Evolutionary conservation across 2,888 invertebrate genomes (phyloP), one percentile per base, ranked within the genome.

Genomic region (Xanthorhoe designata): DNA sequence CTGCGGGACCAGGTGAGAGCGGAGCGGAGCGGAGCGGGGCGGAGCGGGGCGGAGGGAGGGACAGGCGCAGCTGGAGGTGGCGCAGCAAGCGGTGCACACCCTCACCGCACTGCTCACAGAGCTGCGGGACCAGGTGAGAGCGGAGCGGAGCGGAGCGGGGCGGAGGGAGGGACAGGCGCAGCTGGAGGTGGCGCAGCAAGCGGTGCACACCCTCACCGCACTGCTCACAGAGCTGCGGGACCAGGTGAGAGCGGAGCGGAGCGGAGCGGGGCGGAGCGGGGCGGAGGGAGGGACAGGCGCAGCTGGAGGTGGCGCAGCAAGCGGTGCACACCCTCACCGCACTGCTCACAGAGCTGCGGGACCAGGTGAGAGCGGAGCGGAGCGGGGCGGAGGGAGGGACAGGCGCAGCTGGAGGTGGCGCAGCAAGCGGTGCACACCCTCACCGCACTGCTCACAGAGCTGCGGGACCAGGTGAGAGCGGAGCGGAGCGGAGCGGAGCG

Each of bases 401-500:
- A 98, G 35, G 35, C 3, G 35, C 8, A 35, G 35, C 8, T 99
- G 35, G 35, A 35, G 35, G 5, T 35, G 35, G 35, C 35, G 6
- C 35, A 35, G 35, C 35, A 7, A 6, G 35, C 35, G 5, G 35
- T 35, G 35, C 35, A 35, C 35, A 35, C 35, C 3, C 35, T 35
- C 35, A 35, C 35, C 35, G 35, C 35, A 7, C 35, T 35, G 35
- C 35, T 35, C 35, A 35, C 35, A 2, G 35, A 35, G 35, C 35
- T 35, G 8, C 3, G 35, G 35, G 35, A 98, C 87, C 98, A 98
- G 94, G 81, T 61, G 42, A 58, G 50, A 35, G 47, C 98, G 99
- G 89, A 97, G 97, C 9, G 99, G 99, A 84, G 97, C 97, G 3
- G 99, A 99, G 78, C 98, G 98, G 91, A 97, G 98, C 76, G 99